phyloP scores from a whole-genome alignment of 2,888 invertebrate genomes.

The Drosophila sordidula region DNA sequence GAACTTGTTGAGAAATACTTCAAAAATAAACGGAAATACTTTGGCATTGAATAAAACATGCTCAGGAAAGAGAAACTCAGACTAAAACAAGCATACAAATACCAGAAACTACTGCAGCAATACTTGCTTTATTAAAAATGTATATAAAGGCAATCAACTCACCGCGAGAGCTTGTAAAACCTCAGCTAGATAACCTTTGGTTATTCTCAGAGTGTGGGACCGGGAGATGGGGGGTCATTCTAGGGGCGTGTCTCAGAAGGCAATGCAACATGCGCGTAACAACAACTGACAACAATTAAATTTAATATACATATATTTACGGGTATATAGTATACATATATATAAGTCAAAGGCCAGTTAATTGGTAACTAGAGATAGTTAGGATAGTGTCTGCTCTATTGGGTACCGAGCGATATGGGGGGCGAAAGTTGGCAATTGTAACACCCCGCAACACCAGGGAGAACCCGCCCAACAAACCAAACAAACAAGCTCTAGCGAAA shows the following conservation, averaged over 20 bases:
- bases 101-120: neutral
- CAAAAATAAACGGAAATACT: neutral
- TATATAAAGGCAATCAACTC: constrained; percentile 5
- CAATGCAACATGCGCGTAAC: constrained; percentile 47
- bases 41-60: neutral
- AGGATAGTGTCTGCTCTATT: neutral
- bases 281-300: constrained; percentile 23
- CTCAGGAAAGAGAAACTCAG: neutral
- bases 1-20: neutral
- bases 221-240: neutral
- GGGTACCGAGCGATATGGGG: neutral
- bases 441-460: constrained; percentile 1
- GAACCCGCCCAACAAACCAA: constrained; percentile 18
- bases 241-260: constrained; percentile 22
- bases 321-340: neutral
- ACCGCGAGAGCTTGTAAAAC: constrained; percentile 13
- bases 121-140: neutral
- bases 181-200: constrained; percentile 20
- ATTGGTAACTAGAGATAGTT: constrained; percentile 4
- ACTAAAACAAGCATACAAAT: neutral
- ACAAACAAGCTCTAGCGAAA: constrained; percentile 49
- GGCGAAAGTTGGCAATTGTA: constrained; percentile 6
- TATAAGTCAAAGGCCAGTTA: neutral
- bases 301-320: constrained; percentile 19
- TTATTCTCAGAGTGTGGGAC: neutral